Percentiles rank a stretch among this genome's conserved stretches.
phyloP scores from a whole-genome alignment of 2,888 invertebrate species.

The Hyposoter didymator region DNA sequence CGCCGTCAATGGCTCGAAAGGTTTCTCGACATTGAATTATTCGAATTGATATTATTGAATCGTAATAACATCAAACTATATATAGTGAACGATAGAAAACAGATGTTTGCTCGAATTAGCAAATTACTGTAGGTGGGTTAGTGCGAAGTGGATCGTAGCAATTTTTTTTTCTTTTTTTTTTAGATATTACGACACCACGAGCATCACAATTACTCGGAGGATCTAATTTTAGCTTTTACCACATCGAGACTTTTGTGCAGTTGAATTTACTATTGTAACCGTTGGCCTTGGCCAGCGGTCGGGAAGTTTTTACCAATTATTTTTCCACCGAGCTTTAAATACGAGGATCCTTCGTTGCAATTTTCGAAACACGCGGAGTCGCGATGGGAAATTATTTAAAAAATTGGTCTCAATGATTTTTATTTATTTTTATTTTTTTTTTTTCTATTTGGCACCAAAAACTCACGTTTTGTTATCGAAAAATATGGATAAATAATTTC shows the following conservation, averaged over 20 bases:
- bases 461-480: no score
- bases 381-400: no score
- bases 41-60: background rate
- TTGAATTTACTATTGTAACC: conserved; percentile 8
- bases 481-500: no score
- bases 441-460: no score
- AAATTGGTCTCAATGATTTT: no score
- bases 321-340: background rate
- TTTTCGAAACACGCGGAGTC: background rate
- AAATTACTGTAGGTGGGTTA: background rate
- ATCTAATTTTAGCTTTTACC: background rate
- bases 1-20: no score
- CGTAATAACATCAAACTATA: background rate
- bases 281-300: background rate
- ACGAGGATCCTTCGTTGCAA: background rate
- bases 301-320: background rate
- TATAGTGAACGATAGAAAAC: background rate
- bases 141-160: background rate
- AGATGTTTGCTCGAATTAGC: background rate
- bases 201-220: background rate
- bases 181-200: background rate
- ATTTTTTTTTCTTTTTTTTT: background rate
- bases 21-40: no score
- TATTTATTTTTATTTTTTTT: no score
- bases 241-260: background rate